Percentiles rank a stretch among this genome's conserved stretches.
phyloP scores from a whole-genome alignment of 92 coral and sea anemone species.

The Ricordea florida region DNA sequence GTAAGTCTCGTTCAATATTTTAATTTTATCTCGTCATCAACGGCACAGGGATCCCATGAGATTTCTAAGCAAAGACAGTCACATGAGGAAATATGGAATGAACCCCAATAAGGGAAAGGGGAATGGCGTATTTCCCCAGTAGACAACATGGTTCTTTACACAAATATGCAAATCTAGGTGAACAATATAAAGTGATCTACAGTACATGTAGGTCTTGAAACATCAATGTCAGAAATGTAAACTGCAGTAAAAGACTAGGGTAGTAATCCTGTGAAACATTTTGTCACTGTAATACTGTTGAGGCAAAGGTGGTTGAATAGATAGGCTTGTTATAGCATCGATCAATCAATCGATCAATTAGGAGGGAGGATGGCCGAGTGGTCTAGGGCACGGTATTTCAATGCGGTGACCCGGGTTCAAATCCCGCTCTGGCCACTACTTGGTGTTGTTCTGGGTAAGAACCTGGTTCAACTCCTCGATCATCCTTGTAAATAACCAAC shows the following conservation, averaged over 20 bases:
- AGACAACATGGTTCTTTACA: background rate
- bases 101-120: background rate
- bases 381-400: too few relatives aligned
- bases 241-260: background rate
- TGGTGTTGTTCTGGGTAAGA: too few relatives aligned
- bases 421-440: too few relatives aligned
- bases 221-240: background rate
- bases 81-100: background rate
- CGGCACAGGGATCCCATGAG: conserved; percentile 27
- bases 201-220: background rate
- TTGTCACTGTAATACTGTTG: background rate
- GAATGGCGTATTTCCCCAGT: too few relatives aligned
- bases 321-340: background rate
- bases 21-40: conserved; percentile 35
- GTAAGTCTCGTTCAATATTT: too few relatives aligned
- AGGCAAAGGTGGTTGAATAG: background rate
- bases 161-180: background rate
- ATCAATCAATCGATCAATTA: too few relatives aligned
- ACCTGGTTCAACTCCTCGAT: too few relatives aligned
- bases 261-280: background rate
- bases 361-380: too few relatives aligned
- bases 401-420: too few relatives aligned
- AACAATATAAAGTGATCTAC: background rate
- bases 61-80: conserved; percentile 16
- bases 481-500: too few relatives aligned